Percentiles rank a stretch among this genome's conserved stretches.
Conservation (phyloP, 2,797 vertebrate species). For the Channa striata region DNA sequence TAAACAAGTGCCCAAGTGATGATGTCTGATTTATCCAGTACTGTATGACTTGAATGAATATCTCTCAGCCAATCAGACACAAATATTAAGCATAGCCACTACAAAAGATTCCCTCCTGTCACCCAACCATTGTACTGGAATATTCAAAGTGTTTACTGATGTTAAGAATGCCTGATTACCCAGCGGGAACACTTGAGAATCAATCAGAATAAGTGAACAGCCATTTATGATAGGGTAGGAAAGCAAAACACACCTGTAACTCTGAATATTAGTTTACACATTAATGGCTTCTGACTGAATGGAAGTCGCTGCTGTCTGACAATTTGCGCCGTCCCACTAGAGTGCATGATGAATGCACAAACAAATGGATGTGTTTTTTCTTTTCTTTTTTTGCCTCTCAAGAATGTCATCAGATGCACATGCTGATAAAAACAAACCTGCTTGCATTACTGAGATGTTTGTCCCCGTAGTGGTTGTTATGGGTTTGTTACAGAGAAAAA, state of each 20-base stretch:
- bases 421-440: slow-evolving; percentile 19
- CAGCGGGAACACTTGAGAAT: slow-evolving; percentile 69
- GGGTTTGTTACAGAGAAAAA: slow-evolving; percentile 43
- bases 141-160: slow-evolving; percentile 70
- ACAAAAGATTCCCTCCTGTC: slow-evolving; percentile 19
- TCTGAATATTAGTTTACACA: slow-evolving; percentile 55
- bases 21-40: background rate
- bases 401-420: slow-evolving; percentile 54
- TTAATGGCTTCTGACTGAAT: slow-evolving; percentile 65
- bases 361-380: slow-evolving; percentile 34
- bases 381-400: slow-evolving; percentile 21
- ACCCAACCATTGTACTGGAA: slow-evolving; percentile 37
- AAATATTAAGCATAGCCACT: slow-evolving; percentile 37
- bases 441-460: slow-evolving; percentile 31
- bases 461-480: slow-evolving; percentile 37
- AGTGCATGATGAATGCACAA: slow-evolving; percentile 47
- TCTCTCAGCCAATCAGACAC: slow-evolving; percentile 39
- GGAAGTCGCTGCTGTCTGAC: slow-evolving; percentile 47
- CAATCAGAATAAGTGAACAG: slow-evolving; percentile 70
- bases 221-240: slow-evolving; percentile 54
- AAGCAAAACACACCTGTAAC: slow-evolving; percentile 71
- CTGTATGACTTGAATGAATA: slow-evolving; percentile 17
- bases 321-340: slow-evolving; percentile 45
- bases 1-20: slow-evolving; percentile 2
- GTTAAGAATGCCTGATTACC: slow-evolving; percentile 78